phyloP scores from a whole-genome alignment of 2,797 vertebrate species.

The Sebastes diploproa region DNA sequence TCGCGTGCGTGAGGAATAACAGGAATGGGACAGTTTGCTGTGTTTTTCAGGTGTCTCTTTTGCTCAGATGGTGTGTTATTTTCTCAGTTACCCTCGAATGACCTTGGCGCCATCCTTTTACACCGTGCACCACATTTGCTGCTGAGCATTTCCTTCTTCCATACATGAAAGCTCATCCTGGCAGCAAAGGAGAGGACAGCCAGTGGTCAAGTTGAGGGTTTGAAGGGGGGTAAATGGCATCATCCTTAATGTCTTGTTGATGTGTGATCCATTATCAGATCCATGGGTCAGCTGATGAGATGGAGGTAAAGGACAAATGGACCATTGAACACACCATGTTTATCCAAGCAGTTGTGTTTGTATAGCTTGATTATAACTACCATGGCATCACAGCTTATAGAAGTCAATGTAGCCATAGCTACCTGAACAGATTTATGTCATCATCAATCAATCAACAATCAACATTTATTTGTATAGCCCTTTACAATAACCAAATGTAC shows the following conservation, averaged over 20 bases:
- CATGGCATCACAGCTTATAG: background rate
- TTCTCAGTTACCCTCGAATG: slow-evolving; percentile 67
- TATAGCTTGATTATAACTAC: background rate
- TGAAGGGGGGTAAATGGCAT: background rate
- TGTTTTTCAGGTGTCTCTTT: background rate
- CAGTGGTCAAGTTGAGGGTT: background rate
- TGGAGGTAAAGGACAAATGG: background rate
- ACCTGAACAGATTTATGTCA: slow-evolving; percentile 2
- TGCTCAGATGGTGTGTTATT: slow-evolving; percentile 14
- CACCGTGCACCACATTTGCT: background rate
- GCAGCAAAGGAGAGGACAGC: background rate
- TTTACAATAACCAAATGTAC: no score
- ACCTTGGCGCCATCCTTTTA: slow-evolving; percentile 77
- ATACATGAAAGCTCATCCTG: slow-evolving; percentile 8
- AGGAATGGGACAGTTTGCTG: background rate
- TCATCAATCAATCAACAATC: no score
- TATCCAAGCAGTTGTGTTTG: slow-evolving; percentile 11
- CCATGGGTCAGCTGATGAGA: slow-evolving; percentile 5
- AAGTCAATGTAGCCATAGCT: slow-evolving; percentile 12
- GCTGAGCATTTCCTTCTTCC: slow-evolving; percentile 11
- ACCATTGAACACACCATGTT: slow-evolving; percentile 13
- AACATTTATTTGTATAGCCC: no score
- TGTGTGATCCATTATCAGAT: slow-evolving; percentile 15
- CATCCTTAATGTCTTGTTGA: slow-evolving; percentile 19
- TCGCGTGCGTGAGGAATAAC: background rate